Conservation (phyloP, 2,888 invertebrate species). For the Phengaris alcon region DNA sequence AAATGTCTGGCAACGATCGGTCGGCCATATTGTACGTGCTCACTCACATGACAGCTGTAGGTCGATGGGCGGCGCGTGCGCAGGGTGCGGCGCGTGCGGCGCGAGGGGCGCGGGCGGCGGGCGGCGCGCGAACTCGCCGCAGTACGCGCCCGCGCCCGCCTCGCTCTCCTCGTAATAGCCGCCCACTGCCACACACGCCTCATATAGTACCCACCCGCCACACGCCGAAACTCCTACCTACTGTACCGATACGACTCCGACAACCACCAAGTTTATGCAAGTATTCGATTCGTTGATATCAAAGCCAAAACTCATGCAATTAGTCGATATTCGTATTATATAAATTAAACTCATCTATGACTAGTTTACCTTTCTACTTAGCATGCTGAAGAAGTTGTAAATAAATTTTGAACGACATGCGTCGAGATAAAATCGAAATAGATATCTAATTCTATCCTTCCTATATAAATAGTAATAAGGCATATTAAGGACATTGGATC, state of each 20-base stretch:
- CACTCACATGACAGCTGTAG: constrained; percentile 68
- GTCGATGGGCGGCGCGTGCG: constrained; percentile 52
- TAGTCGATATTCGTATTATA: constrained; percentile 47
- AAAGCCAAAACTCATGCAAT: constrained; percentile 68
- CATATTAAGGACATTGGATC: constrained; percentile 58
- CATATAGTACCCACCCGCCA: constrained; percentile 49
- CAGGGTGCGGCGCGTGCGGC: constrained; percentile 50
- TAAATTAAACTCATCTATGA: constrained; percentile 33
- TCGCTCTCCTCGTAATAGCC: constrained; percentile 73
- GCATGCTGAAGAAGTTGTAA: constrained; percentile 63
- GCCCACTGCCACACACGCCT: constrained; percentile 75
- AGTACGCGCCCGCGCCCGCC: constrained; percentile 56
- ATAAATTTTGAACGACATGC: constrained; percentile 56
- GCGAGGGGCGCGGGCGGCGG: constrained; percentile 22
- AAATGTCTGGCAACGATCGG: constrained; percentile 32
- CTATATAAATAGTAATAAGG: constrained; percentile 54
- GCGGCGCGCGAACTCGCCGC: constrained; percentile 68
- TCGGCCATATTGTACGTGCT: constrained; percentile 28
- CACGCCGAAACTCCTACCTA: constrained; percentile 58
- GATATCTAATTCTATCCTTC: constrained; percentile 55
- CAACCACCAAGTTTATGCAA: constrained; percentile 29
- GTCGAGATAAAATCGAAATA: constrained; percentile 50
- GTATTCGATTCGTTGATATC: constrained; percentile 46
- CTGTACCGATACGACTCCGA: constrained; percentile 29
- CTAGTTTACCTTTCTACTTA: constrained; percentile 50